Percentiles rank a stretch among this genome's conserved stretches.
Conservation (phyloP, 2,888 invertebrate species). For the Acronicta psi region DNA sequence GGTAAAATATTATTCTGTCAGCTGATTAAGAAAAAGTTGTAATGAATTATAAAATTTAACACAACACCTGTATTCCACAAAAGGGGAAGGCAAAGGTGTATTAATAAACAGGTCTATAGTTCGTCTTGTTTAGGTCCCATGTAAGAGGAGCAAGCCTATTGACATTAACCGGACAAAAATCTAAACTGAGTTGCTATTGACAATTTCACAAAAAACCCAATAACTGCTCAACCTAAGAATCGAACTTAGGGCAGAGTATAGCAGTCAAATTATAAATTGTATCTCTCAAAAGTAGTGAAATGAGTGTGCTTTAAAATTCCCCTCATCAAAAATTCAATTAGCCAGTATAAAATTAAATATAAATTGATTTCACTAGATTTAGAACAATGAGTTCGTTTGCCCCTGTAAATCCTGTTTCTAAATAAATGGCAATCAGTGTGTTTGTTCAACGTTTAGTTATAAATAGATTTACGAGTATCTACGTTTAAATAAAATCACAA, state of each 20-base stretch:
- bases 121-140: too few species aligned
- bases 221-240: too few species aligned
- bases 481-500: slow-evolving; percentile 78
- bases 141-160: too few species aligned
- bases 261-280: slow-evolving; percentile 24
- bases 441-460: slow-evolving; percentile 57
- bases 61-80: too few species aligned
- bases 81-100: too few species aligned
- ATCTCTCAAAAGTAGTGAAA: slow-evolving; percentile 24
- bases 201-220: too few species aligned
- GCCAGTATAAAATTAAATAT: slow-evolving; percentile 63
- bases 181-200: too few species aligned
- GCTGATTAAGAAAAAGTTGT: slow-evolving; percentile 6
- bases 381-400: slow-evolving; percentile 73
- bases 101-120: too few species aligned
- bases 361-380: slow-evolving; percentile 70
- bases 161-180: too few species aligned
- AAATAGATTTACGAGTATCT: slow-evolving; percentile 55
- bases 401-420: slow-evolving; percentile 63
- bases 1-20: too few species aligned
- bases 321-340: slow-evolving; percentile 63
- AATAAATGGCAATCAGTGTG: slow-evolving; percentile 61
- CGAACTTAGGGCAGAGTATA: too few species aligned
- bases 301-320: slow-evolving; percentile 44
- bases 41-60: slow-evolving; percentile 33